Evolutionary conservation across 2,113 vertebrate genomes (phyloP).

Genomic region (Butastur rufipennis): DNA sequence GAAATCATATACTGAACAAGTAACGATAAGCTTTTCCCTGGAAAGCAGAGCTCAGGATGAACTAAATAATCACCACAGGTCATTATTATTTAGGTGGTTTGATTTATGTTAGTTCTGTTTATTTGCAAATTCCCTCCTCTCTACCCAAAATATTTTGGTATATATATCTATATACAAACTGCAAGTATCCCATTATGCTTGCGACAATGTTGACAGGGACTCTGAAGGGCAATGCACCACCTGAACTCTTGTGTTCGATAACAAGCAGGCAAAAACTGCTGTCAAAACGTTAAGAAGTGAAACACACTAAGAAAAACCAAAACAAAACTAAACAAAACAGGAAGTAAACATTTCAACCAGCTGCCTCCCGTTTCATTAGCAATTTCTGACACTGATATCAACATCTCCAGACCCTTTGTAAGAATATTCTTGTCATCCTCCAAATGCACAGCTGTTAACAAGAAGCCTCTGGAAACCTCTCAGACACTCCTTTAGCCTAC

Average conservation of each 20-base stretch:
- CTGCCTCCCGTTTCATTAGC: background rate
- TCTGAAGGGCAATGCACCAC: background rate
- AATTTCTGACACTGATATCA: background rate
- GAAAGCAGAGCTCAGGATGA: background rate
- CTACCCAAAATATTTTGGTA: background rate
- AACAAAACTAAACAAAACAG: background rate
- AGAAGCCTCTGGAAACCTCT: background rate
- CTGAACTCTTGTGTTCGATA: background rate
- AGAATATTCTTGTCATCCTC: background rate
- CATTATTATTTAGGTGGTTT: background rate
- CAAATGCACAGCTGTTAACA: background rate
- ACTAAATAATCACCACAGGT: background rate
- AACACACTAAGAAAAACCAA: background rate
- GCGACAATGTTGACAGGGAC: background rate
- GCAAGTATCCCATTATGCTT: background rate
- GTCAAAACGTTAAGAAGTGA: background rate
- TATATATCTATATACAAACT: background rate
- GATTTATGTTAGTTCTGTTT: background rate
- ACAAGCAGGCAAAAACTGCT: background rate
- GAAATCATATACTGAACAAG: background rate
- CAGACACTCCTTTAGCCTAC: background rate
- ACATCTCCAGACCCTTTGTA: background rate
- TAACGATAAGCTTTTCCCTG: background rate
- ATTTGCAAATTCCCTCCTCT: background rate
- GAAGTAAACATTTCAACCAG: background rate